phyloP scores from a whole-genome alignment of 2,797 vertebrate genomes.

The Enteromius anoplus region DNA sequence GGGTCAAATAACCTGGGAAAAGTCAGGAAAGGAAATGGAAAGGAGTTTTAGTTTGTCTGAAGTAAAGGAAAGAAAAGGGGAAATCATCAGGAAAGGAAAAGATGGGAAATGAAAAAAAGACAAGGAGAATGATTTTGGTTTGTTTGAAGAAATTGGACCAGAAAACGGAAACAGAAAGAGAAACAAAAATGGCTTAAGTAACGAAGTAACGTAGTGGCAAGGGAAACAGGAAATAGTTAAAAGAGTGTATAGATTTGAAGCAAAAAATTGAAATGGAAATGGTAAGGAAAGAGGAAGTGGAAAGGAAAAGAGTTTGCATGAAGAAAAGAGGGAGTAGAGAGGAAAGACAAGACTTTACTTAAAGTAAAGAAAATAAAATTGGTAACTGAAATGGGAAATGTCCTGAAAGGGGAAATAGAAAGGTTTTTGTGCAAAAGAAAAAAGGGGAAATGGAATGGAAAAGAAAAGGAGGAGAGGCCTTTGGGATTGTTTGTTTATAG shows the following conservation, averaged over 20 bases:
- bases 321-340: slow-evolving; percentile 10
- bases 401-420: neutral
- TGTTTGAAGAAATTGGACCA: neutral
- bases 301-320: slow-evolving; percentile 4
- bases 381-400: neutral
- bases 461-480: neutral
- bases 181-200: neutral
- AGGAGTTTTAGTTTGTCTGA: neutral
- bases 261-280: neutral
- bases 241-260: neutral
- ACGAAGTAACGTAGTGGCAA: neutral
- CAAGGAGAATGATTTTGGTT: neutral
- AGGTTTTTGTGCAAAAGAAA: neutral
- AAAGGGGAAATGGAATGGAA: neutral
- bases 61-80: slow-evolving; percentile 2
- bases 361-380: slow-evolving; percentile 1
- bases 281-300: neutral
- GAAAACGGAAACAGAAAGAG: neutral
- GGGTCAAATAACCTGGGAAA: neutral
- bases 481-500: slow-evolving; percentile 25
- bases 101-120: neutral
- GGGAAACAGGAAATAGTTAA: neutral
- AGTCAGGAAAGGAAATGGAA: neutral
- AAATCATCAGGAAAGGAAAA: neutral
- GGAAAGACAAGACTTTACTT: neutral